phyloP scores from a whole-genome alignment of 2,113 vertebrate species.

The Calypte anna region DNA sequence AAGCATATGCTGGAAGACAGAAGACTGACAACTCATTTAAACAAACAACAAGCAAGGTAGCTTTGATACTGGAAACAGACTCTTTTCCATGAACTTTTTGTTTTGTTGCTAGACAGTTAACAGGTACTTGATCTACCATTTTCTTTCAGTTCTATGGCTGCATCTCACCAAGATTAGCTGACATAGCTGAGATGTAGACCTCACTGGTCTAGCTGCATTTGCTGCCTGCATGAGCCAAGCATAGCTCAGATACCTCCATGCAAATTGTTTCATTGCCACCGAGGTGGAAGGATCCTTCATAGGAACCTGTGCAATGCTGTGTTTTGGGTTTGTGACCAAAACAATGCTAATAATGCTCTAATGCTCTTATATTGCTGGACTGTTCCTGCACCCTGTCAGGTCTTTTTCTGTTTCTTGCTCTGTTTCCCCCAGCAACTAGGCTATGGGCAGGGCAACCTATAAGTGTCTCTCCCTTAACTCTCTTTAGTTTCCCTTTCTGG shows the following conservation, averaged over 20 bases:
- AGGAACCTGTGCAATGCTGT: not conserved
- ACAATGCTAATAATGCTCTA: not conserved
- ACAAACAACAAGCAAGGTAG: not conserved
- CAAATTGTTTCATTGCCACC: not conserved
- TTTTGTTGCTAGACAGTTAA: not conserved
- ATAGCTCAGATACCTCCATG: not conserved
- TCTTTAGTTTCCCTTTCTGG: too few species aligned
- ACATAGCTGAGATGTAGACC: not conserved
- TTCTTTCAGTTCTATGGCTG: not conserved
- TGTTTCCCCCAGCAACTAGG: not conserved
- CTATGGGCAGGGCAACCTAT: rapidly evolving
- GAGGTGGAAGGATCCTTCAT: not conserved
- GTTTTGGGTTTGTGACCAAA: not conserved
- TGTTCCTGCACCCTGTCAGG: not conserved
- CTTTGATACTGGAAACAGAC: not conserved
- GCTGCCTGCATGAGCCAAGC: not conserved
- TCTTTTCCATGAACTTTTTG: not conserved
- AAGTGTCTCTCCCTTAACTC: too few species aligned
- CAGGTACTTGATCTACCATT: not conserved
- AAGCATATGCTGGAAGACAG: not conserved
- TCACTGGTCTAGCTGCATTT: not conserved
- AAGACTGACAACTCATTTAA: not conserved
- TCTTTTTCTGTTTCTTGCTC: not conserved
- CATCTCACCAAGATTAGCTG: not conserved
- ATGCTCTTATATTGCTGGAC: not conserved